Conservation (phyloP, 2,113 vertebrate species). For the Gymnobelideus leadbeateri region DNA sequence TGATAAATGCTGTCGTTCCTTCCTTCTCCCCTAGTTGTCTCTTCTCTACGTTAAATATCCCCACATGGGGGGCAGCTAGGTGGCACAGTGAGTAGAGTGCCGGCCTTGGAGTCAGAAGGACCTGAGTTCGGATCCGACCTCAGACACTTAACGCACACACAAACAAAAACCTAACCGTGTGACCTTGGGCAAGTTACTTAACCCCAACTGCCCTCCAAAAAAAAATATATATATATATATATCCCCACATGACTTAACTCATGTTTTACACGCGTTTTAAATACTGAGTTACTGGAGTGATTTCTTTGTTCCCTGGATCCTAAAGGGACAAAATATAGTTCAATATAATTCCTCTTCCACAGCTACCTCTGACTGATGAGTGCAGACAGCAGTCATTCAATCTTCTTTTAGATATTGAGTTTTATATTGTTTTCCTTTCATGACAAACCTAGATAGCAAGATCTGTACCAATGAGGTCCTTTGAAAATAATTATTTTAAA, state of each 20-base stretch:
- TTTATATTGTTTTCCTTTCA: neutral
- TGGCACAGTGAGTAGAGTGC: too few species aligned
- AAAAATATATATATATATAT: too few species aligned
- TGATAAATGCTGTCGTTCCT: neutral
- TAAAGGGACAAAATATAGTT: neutral
- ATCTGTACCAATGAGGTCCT: slow-evolving; percentile 12
- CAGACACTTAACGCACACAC: too few species aligned
- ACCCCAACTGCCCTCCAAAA: too few species aligned
- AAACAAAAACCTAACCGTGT: too few species aligned
- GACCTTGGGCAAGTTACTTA: too few species aligned
- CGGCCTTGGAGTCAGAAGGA: too few species aligned
- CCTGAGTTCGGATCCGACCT: too few species aligned
- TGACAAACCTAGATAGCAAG: neutral
- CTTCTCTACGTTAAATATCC: neutral
- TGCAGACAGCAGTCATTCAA: neutral
- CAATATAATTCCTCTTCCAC: slow-evolving; percentile 7
- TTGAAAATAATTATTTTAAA: slow-evolving; percentile 36
- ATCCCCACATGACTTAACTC: neutral
- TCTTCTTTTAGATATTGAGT: slow-evolving; percentile 11
- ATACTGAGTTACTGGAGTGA: neutral
- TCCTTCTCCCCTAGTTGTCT: neutral
- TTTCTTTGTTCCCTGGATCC: neutral
- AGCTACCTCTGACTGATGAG: neutral
- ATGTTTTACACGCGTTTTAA: neutral
- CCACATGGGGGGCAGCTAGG: too few species aligned